Percentiles rank a stretch among this genome's conserved stretches.
phyloP scores from a whole-genome alignment of 2,113 vertebrate genomes.

The Aythya baeri region DNA sequence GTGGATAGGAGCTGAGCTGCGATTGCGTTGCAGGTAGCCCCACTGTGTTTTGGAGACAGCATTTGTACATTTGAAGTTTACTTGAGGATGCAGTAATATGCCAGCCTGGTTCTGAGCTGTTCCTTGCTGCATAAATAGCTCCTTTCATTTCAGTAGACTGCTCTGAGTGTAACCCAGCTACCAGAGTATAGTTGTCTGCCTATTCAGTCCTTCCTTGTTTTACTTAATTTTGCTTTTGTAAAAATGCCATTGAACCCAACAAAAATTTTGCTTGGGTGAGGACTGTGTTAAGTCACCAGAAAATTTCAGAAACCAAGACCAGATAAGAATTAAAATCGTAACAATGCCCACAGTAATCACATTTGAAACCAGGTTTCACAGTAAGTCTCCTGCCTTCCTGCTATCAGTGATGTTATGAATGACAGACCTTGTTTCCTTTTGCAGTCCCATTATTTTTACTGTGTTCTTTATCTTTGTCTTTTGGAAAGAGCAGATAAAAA shows the following conservation, averaged over 20 bases:
- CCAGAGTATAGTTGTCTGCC: background rate
- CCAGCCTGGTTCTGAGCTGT: background rate
- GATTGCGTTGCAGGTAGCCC: background rate
- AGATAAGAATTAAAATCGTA: background rate
- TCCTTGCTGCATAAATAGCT: background rate
- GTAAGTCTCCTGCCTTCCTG: background rate
- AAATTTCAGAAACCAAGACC: background rate
- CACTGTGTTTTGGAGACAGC: slow-evolving; percentile 6
- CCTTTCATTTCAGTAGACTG: background rate
- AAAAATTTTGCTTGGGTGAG: background rate
- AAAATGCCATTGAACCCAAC: background rate
- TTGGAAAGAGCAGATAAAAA: slow-evolving; percentile 32
- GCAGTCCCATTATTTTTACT: slow-evolving; percentile 7
- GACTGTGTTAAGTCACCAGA: background rate
- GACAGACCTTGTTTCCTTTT: background rate
- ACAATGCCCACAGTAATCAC: background rate
- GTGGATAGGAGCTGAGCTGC: background rate
- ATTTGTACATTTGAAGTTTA: background rate
- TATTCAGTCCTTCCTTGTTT: background rate
- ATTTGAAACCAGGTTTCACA: background rate
- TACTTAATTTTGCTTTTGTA: background rate
- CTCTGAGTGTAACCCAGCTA: background rate
- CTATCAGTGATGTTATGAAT: background rate
- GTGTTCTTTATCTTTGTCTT: background rate
- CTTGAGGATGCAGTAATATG: background rate